These are phyloP conservation scores for Mustela nigripes DNA, from an alignment of 2,113 vertebrate genomes.

Conservation along the genomic window DNA sequence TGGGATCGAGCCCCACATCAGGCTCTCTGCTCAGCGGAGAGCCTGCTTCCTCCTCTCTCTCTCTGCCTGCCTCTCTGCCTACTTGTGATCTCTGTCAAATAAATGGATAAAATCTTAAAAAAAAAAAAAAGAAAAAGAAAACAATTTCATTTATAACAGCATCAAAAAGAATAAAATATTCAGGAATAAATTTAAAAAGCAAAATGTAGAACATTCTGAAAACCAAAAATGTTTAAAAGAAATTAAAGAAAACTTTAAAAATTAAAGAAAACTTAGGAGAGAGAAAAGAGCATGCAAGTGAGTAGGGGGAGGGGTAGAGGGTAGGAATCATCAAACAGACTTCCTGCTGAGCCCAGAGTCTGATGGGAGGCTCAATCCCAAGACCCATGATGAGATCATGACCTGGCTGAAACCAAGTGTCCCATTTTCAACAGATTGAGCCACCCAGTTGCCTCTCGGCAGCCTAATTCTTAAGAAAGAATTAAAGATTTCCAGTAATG, in stretches of 20 bases:
- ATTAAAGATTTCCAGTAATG: constrained; percentile 43
- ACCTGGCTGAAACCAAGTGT: not conserved
- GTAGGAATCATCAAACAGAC: not conserved
- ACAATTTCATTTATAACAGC: not conserved
- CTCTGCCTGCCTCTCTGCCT: no score
- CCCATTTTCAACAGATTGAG: not conserved
- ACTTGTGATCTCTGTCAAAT: no score
- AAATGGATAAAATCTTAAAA: no score
- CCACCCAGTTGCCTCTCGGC: not conserved
- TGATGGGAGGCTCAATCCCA: not conserved
- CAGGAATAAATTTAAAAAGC: not conserved
- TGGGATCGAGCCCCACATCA: no score
- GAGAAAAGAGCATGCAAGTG: not conserved
- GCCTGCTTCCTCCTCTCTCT: no score
- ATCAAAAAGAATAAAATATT: not conserved
- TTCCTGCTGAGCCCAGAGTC: not conserved
- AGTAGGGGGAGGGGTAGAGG: not conserved
- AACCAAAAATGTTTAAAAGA: not conserved
- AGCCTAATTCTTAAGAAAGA: not conserved
- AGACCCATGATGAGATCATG: not conserved
- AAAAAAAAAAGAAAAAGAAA: constrained; percentile 5
- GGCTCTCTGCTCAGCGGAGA: no score
- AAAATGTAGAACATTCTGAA: not conserved
- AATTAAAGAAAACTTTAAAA: not conserved
- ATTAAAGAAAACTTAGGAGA: not conserved